phyloP scores from a whole-genome alignment of 2,888 invertebrate genomes.

The Sphinx pinastri region DNA sequence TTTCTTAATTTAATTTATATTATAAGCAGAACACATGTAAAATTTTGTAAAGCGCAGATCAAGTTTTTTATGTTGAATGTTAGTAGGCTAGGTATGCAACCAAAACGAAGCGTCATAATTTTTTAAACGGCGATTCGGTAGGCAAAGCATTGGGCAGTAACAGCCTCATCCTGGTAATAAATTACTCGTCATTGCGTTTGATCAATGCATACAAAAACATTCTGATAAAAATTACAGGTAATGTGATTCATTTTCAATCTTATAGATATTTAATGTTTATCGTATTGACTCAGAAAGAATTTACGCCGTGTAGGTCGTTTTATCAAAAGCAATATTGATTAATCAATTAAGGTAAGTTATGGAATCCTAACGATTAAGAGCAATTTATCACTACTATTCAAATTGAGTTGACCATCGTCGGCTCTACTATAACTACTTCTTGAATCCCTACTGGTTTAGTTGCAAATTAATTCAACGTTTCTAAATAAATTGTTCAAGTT shows the following conservation, averaged over 20 bases:
- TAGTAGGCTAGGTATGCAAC: no score
- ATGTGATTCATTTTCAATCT: slow-evolving; percentile 45
- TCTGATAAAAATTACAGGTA: slow-evolving; percentile 48
- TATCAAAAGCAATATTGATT: not conserved
- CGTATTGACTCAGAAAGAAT: slow-evolving; percentile 2
- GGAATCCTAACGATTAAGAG: no score
- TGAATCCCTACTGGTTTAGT: no score
- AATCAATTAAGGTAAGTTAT: not conserved
- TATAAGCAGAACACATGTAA: no score
- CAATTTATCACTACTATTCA: no score
- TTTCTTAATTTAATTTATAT: no score
- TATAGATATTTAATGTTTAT: not conserved
- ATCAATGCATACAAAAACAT: slow-evolving; percentile 47
- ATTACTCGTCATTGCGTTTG: slow-evolving; percentile 37
- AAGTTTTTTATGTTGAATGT: not conserved
- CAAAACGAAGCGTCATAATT: not conserved
- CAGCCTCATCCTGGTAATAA: slow-evolving; percentile 32
- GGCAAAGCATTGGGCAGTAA: not conserved
- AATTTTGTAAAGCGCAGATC: no score
- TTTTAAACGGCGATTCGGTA: not conserved
- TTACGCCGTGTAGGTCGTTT: not conserved
- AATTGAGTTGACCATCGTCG: no score
- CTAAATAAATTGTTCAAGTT: not conserved
- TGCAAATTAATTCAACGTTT: not conserved
- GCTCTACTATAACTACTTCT: no score